These are phyloP conservation scores for Platanista minor DNA, from an alignment of 2,113 vertebrate genomes.

Conservation along the genomic window DNA sequence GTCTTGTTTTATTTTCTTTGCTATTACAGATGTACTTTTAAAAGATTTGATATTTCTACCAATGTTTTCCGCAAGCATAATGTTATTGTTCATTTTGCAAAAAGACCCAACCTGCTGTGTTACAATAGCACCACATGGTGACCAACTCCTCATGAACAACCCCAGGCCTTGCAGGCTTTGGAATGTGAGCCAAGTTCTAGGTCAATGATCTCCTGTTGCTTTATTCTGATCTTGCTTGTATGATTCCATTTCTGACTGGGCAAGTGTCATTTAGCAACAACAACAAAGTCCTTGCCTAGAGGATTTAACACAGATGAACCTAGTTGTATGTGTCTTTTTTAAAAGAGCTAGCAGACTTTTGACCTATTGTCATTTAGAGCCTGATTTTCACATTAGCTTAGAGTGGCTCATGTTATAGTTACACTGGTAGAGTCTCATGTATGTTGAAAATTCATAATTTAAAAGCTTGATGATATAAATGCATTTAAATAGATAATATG, in stretches of 20 bases:
- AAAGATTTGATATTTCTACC: background rate
- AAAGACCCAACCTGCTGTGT: background rate
- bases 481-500: background rate
- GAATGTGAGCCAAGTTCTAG: conserved; percentile 64
- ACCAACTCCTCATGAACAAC: conserved; percentile 1
- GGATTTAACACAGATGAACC: conserved; percentile 8
- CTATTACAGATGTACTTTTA: background rate
- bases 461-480: background rate
- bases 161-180: conserved; percentile 57
- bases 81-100: conserved; percentile 6
- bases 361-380: background rate
- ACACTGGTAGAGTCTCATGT: background rate
- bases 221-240: conserved; percentile 76
- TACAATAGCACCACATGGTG: conserved; percentile 10
- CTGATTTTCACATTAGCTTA: background rate
- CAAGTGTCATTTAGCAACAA: conserved; percentile 69
- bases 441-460: background rate
- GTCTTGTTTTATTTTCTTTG: background rate
- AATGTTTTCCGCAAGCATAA: background rate
- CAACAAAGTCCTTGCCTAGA: conserved; percentile 10
- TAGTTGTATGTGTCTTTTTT: background rate
- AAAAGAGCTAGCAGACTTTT: background rate
- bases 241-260: conserved; percentile 78
- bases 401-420: background rate
- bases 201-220: conserved; percentile 73